Evolutionary conservation across 2,113 vertebrate genomes (phyloP), one percentile per base, ranked within the genome.

Genomic region (Okapia johnstoni): DNA sequence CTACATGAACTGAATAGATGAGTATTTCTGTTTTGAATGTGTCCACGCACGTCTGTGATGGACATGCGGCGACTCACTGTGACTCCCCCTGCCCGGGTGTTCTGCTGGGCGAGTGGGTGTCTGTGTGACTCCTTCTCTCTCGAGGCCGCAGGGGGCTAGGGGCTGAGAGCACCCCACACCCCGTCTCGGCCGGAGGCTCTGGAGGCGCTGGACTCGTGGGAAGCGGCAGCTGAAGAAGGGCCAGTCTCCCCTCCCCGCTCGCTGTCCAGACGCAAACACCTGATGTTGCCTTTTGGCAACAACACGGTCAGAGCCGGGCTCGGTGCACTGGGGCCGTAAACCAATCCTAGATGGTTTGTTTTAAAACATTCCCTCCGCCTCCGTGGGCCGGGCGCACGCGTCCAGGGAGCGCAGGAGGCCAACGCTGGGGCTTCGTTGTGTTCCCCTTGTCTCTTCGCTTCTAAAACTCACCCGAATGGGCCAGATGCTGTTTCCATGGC

Each of bases 401-500:
- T 33, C 10, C 5, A 15, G 77, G n/a, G 28, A 5, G n/a, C 0
- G 1, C 17, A 43, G 61, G 26, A 87, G 81, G 57, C 36, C 0
- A 5, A 33, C 30, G 48, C 33, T 3, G 33, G 90, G 96, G 19
- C 5, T 15, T 33, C 23, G 85, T 93, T 70, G 98, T 66, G 26
- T 87, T 97, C 96, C 70, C 58, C 96, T 93, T 73, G 90, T 97
- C 97, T 98, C 96, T 85, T 96, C 7, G 50, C 85, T 94, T 77
- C 73, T 40, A 57, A 98, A 98, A 97, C 97, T 94, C 98, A 0
- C 85, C 97, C 17, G 96, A 98, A 63, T 83, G 36, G 93, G 92
- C 98, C 98, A 98, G 99, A 98, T 98, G 98, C 76, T 3, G 98
- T 99, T 98, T 97, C 98, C 98, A 98, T 97, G 54, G 98, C 97